Evolutionary conservation across 2,113 vertebrate species (phyloP).

Genomic region (Ceyx margarethae): DNA sequence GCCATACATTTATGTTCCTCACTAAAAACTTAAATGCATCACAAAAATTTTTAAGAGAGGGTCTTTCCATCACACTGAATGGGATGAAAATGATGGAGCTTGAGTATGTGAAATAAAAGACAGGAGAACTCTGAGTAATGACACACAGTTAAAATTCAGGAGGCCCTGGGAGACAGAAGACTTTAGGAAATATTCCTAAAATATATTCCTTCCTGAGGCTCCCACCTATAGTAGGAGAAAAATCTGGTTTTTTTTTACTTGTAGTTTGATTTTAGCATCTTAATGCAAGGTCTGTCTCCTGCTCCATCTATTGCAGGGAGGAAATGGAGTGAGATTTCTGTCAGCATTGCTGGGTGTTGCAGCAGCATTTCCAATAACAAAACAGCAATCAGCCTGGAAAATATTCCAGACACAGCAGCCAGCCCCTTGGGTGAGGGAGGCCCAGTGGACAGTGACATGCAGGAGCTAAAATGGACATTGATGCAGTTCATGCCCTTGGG

Average conservation of each 20-base stretch:
- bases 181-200: background rate
- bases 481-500: background rate
- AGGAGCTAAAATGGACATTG: background rate
- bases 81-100: background rate
- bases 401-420: background rate
- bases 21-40: background rate
- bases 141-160: background rate
- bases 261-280: background rate
- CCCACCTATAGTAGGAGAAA: background rate
- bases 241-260: background rate
- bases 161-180: background rate
- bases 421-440: background rate
- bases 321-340: background rate
- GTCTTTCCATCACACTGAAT: background rate
- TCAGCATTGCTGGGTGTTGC: background rate
- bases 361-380: background rate
- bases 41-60: background rate
- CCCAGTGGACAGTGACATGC: background rate
- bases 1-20: background rate
- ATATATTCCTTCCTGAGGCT: background rate
- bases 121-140: background rate
- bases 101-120: background rate
- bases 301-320: background rate
- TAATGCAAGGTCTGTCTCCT: background rate
- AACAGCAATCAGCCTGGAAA: background rate